These are phyloP conservation scores for Xiphorhynchus elegans DNA, from an alignment of 2,113 vertebrate species.

Conservation along the genomic window DNA sequence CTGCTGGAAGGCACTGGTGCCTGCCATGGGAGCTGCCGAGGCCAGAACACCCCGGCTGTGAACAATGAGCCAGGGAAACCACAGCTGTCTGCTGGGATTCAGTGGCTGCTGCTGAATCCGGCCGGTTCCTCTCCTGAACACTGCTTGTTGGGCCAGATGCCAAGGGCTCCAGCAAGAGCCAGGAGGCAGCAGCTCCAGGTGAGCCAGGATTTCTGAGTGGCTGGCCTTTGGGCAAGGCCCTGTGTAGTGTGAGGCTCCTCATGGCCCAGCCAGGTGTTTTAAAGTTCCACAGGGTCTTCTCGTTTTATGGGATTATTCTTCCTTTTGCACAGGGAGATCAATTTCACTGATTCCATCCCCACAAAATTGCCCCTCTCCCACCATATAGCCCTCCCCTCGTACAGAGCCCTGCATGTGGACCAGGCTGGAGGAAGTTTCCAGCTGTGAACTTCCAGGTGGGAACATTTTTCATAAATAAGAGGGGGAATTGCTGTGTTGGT, in stretches of 20 bases:
- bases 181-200: background rate
- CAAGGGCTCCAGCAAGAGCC: accelerated
- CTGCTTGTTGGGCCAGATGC: accelerated
- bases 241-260: accelerated
- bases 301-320: no score
- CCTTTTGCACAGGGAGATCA: no score
- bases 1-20: accelerated
- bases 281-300: no score
- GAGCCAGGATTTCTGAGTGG: background rate
- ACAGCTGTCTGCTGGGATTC: accelerated
- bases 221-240: background rate
- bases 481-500: background rate
- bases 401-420: accelerated
- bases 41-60: accelerated
- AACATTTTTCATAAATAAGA: background rate
- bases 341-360: background rate
- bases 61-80: accelerated
- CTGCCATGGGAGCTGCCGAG: accelerated
- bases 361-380: background rate
- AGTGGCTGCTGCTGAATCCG: accelerated
- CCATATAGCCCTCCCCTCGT: accelerated
- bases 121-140: accelerated
- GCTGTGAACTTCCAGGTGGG: background rate
- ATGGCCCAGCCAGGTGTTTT: background rate
- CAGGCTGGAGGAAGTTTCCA: background rate